phyloP scores from a whole-genome alignment of 2,113 vertebrate genomes.

The Hucho hucho region DNA sequence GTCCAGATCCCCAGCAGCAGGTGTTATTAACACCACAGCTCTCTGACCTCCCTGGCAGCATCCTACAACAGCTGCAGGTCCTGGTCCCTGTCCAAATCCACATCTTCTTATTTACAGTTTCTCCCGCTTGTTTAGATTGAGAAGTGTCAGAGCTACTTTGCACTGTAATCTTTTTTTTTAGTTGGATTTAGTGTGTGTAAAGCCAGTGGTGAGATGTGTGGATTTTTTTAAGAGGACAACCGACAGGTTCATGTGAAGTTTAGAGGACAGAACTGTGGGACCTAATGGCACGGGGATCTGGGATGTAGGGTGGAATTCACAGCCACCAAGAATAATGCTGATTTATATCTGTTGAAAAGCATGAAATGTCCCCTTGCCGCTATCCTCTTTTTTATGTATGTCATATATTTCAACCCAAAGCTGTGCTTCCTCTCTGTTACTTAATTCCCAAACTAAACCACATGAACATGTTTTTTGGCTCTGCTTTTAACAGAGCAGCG shows the following conservation, averaged over 20 bases:
- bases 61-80: conserved; percentile 28
- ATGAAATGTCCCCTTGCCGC: background rate
- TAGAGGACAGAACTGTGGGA: background rate
- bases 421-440: background rate
- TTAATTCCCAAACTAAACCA: background rate
- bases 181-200: background rate
- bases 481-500: background rate
- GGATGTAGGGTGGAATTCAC: background rate
- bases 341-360: conserved; percentile 4
- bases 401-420: conserved; percentile 1
- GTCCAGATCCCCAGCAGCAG: conserved; percentile 42
- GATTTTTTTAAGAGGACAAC: background rate
- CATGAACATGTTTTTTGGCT: background rate
- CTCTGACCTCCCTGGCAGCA: conserved; percentile 40
- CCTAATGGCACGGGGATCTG: background rate
- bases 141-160: conserved; percentile 6
- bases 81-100: background rate
- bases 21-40: conserved; percentile 44
- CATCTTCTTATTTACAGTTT: conserved; percentile 27
- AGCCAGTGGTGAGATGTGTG: background rate
- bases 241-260: conserved; percentile 24
- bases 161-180: conserved; percentile 17
- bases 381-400: background rate
- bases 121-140: conserved; percentile 33
- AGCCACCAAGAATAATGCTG: background rate